Evolutionary conservation across 2,113 vertebrate species (phyloP).

Genomic region (Alligator mississippiensis): DNA sequence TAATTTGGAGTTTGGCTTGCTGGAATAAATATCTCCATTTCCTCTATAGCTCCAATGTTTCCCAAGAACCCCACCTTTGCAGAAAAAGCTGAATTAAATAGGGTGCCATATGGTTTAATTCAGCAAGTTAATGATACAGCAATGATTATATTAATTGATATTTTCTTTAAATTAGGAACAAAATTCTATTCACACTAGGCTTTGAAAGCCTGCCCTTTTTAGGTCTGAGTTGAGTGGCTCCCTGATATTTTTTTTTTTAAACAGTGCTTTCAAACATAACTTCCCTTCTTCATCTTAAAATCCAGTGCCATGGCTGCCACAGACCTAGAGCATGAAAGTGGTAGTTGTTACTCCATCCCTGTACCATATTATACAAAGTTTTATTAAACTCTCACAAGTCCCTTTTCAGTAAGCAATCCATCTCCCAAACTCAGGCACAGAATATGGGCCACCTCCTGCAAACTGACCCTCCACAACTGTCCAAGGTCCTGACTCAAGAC

Average conservation of each 20-base stretch:
- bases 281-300: neutral
- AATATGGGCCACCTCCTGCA: neutral
- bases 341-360: neutral
- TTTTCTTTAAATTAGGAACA: neutral
- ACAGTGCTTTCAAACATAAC: neutral
- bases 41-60: neutral
- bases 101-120: neutral
- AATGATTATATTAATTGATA: neutral
- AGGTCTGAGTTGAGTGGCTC: neutral
- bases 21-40: no score
- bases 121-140: neutral
- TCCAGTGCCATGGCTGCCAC: neutral
- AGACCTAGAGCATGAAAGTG: neutral
- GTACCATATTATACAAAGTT: neutral
- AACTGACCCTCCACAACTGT: neutral
- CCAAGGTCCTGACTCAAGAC: no score
- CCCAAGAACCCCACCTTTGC: neutral
- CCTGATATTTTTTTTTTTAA: neutral
- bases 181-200: neutral
- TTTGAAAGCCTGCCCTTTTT: neutral
- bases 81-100: neutral
- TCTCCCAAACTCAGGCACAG: neutral
- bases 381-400: neutral
- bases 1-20: no score
- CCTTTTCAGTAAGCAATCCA: neutral